Percentiles rank a stretch among this genome's conserved stretches.
phyloP scores from a whole-genome alignment of 2,113 vertebrate species.

The Oriolus oriolus region DNA sequence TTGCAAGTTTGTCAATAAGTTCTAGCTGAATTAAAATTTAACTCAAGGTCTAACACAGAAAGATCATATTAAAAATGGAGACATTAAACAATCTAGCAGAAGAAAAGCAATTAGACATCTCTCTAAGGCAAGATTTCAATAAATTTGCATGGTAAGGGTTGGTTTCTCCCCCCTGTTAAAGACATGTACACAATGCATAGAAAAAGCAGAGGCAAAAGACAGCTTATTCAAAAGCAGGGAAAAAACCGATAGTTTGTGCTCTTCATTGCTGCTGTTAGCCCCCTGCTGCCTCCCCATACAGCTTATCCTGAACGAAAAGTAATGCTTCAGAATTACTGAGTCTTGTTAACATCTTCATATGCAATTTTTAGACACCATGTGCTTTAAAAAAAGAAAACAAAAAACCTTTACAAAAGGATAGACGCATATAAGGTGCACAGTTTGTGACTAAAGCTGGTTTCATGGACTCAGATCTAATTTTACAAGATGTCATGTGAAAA shows the following conservation, averaged over 20 bases:
- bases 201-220: neutral
- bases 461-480: neutral
- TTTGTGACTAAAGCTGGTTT: neutral
- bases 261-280: neutral
- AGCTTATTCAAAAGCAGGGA: neutral
- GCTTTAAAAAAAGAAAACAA: neutral
- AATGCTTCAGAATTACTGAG: neutral
- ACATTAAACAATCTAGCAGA: neutral
- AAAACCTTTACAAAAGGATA: neutral
- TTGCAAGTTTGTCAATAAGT: neutral
- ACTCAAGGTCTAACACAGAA: neutral
- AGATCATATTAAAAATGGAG: neutral
- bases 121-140: neutral
- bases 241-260: neutral
- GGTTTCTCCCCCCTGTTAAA: neutral
- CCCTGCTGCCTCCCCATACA: neutral
- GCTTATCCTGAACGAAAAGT: neutral
- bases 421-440: neutral
- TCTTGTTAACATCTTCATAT: neutral
- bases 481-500: neutral
- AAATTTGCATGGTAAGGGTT: neutral
- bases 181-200: neutral
- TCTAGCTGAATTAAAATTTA: neutral
- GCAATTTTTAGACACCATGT: neutral
- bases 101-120: neutral